A percentile compares a stretch with the other conserved stretches of the same genome.
Evolutionary conservation across 2,797 vertebrate species (phyloP).

Genomic region (Hoplostethus atlanticus): DNA sequence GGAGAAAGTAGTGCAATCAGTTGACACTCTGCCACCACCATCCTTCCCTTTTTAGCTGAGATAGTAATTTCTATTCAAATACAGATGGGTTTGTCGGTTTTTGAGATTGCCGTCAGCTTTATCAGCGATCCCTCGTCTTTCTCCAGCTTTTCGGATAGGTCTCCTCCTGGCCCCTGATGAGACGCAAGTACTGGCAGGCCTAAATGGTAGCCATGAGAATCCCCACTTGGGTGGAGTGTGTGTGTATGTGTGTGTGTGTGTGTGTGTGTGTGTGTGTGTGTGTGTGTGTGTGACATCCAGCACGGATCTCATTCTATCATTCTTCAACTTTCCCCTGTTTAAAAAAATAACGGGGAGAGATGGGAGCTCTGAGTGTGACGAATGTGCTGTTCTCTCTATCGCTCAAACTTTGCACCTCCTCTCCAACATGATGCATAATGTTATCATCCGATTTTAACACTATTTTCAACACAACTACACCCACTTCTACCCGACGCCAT

Average conservation of each 20-base stretch:
- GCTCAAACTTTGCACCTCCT: neutral
- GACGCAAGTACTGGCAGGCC: constrained; percentile 59
- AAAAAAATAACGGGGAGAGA: constrained; percentile 17
- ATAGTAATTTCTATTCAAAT: constrained; percentile 26
- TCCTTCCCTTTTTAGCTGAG: constrained; percentile 1
- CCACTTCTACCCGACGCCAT: neutral
- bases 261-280: neutral
- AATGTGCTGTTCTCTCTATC: constrained; percentile 25
- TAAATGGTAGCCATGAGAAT: constrained; percentile 52
- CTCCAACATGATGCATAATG: constrained; percentile 13
- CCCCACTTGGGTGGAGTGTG: constrained; percentile 25
- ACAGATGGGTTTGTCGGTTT: constrained; percentile 16
- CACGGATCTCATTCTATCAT: constrained; percentile 5
- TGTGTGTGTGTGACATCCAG: neutral
- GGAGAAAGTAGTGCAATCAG: neutral
- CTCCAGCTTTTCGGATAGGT: constrained; percentile 38
- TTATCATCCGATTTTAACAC: constrained; percentile 28
- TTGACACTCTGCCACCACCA: neutral
- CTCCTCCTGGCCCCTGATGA: constrained; percentile 53
- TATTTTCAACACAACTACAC: constrained; percentile 11
- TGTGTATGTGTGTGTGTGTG: constrained; percentile 1
- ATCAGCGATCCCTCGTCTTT: constrained; percentile 41
- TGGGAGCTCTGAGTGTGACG: constrained; percentile 29
- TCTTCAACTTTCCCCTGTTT: neutral
- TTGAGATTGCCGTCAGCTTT: constrained; percentile 33